Evolutionary conservation across 2,888 invertebrate genomes (phyloP), one percentile per base, ranked within the genome.

Genomic region (Drosophila pseudotalamancana): DNA sequence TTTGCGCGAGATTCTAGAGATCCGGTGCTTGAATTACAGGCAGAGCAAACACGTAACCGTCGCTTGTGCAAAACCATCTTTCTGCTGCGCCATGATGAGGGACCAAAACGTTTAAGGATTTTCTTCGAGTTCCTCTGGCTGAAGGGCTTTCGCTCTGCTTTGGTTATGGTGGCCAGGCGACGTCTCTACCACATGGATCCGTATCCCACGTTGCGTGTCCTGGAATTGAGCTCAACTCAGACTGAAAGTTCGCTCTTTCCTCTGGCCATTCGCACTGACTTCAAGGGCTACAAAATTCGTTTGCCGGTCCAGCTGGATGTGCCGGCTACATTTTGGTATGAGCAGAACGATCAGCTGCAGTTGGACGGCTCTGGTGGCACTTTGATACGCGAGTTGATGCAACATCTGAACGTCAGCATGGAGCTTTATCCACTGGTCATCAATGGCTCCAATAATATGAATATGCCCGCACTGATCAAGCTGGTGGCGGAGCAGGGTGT

Each of bases 291-390:
- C 16, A 62, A 63, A 14, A n/a, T 84, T 6, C 64, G 54, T 0
- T 18, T 87, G 31, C 86, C 87, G 3, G 83, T 87, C 0, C 86
- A 87, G 39, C 16, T 72, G 18, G 83, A 84, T 21, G 66, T 83
- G 0, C 84, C 84, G 1, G 40, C 75, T 3, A 85, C 77, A 0
- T 87, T 84, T 37, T 79, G 77, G 82, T 87, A 68, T 27, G 16
- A n/a, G 4, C 14, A 34, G n/a, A 32, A 16, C 8, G 48, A 48
- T 6, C n/a, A 31, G 6, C 29, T 57, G 16, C 8, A 42, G 6
- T 6, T 87, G 25, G 77, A 75, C 6, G 84, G 84, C 4, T 14
- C 32, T 11, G 86, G 87, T 0, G 84, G 86, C 1, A 57, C n/a
- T 0, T 4, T 87, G 12, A 63, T 83, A 4, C 43, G 31, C 1